phyloP scores from a whole-genome alignment of 2,797 vertebrate species.

The Telmatherina bonti region DNA sequence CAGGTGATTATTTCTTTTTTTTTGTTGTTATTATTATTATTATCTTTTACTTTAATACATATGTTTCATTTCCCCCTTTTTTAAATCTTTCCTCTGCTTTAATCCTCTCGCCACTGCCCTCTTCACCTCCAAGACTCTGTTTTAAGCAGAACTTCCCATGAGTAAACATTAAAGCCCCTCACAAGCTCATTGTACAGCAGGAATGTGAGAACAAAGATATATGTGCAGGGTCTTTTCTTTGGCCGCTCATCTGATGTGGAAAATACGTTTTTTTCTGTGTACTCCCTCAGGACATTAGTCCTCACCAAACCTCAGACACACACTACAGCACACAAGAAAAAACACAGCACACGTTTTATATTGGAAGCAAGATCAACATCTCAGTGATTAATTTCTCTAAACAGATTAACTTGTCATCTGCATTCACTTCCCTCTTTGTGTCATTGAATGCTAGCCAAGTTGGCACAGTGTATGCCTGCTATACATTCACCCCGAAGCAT shows the following conservation, averaged over 20 bases:
- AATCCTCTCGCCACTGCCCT: constrained; percentile 11
- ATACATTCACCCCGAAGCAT: constrained; percentile 62
- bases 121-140: constrained; percentile 15
- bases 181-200: background rate
- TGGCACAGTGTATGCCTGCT: constrained; percentile 66
- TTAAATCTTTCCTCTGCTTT: constrained; percentile 1
- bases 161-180: constrained; percentile 24
- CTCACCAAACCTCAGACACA: constrained; percentile 25
- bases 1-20: constrained; percentile 82
- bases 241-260: constrained; percentile 37
- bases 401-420: constrained; percentile 83
- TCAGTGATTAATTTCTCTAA: constrained; percentile 76
- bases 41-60: background rate
- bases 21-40: no score
- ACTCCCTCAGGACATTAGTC: constrained; percentile 32
- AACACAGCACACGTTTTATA: constrained; percentile 44
- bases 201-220: constrained; percentile 17
- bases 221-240: constrained; percentile 29
- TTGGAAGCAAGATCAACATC: constrained; percentile 49
- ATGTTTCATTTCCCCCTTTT: background rate
- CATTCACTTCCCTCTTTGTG: constrained; percentile 78
- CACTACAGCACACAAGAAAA: constrained; percentile 23
- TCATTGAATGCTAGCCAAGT: constrained; percentile 82
- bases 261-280: constrained; percentile 12
- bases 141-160: constrained; percentile 11